Percentiles rank a stretch among this genome's conserved stretches.
Conservation (phyloP, 1,140 invertebrate genomes). For the Drosophila kanapiae region DNA sequence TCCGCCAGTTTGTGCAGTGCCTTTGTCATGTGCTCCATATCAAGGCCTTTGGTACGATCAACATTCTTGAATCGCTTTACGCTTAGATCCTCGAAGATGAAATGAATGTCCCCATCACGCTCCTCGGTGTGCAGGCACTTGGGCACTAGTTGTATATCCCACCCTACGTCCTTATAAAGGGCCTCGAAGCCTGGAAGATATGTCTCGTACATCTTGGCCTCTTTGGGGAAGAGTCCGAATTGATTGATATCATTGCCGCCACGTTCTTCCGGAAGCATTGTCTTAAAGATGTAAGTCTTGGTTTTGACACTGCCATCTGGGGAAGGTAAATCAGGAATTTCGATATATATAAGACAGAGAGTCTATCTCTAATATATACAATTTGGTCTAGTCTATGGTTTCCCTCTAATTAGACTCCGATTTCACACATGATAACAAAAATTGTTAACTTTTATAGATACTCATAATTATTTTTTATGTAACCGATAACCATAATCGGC, state of each 20-base stretch:
- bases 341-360: no score
- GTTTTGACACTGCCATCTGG: conserved; percentile 48
- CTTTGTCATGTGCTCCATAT: conserved; percentile 86
- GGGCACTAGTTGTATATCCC: conserved; percentile 57
- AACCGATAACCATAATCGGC: not conserved
- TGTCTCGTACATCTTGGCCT: conserved; percentile 50
- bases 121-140: conserved; percentile 61
- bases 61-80: conserved; percentile 62
- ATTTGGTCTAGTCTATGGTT: no score
- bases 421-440: no score
- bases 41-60: conserved; percentile 86
- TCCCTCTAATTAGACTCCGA: no score
- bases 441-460: not conserved
- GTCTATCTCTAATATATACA: no score
- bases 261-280: conserved; percentile 55
- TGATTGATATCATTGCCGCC: conserved; percentile 43
- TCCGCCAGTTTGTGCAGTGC: conserved; percentile 86
- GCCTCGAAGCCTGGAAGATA: conserved; percentile 55
- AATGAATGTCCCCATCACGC: conserved; percentile 53
- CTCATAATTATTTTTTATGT: not conserved
- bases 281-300: conserved; percentile 62
- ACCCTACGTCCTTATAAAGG: conserved; percentile 57
- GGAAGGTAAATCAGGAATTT: no score
- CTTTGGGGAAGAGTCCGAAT: conserved; percentile 54
- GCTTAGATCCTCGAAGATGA: conserved; percentile 68